Base-by-base conservation (phyloP, 2,888 invertebrate species). In the Hydroisotoma schaefferi region DNA sequence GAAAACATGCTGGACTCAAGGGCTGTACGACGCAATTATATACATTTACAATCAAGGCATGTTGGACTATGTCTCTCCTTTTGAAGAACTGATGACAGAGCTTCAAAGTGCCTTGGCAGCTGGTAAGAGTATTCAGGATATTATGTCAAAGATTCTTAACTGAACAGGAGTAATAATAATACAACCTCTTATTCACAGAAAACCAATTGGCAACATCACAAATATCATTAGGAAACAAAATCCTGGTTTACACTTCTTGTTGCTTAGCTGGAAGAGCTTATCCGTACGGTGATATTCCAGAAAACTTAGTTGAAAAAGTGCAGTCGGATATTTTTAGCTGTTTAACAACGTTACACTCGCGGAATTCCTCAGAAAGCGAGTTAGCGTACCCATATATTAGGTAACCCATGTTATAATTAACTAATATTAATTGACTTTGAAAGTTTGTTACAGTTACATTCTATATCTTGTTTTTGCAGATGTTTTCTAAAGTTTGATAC, bases 221-320 rank as follows among this genome's bases (percentile, higher is more conserved):
- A 66, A 77, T 85, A 68, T 80, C 80, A 73, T 80, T 90, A 46
- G 93, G 92, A 6, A 91, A 92, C 74, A 88, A 88, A 65, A 78
- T 93, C 68, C 78, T 94, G 53, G 90, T 93, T 2, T 93, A 92
- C 75, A 83, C 90, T 28, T 90, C 88, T 65, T 90, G 90, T 69
- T 92, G 92, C 74, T 79, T 93, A 65, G 87, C 90, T n/a, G 93
- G 91, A 0, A 80, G 88, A 58, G 88, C 87, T 1, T 93, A 89
- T 78, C 91, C 90, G 0, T 76, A 78, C 53, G 90, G 90, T 0
- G 83, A 85, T 72, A 84, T 90, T 69, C 83, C 85, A 0, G 78
- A 80, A 10, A 81, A 83, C 33, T 77, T 82, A 51, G 81, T 84
- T 6, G 80, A 82, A 29, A 80, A 81, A 73, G 88, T 88, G 1